Percentiles rank a stretch among this genome's conserved stretches.
phyloP scores from a whole-genome alignment of 2,797 vertebrate genomes.

The Momotus momota region DNA sequence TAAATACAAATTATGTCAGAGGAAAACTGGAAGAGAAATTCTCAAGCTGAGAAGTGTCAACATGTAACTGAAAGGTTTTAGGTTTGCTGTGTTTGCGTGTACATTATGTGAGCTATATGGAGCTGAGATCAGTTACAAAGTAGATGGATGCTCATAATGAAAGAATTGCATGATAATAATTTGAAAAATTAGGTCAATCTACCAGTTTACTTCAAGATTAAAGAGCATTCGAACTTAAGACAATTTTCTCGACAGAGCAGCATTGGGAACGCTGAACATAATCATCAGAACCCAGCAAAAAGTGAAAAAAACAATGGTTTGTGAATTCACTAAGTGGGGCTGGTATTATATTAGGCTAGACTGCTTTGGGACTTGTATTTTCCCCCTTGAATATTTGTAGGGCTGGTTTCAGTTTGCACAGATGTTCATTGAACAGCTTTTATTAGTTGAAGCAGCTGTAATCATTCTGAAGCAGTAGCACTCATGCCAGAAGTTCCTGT shows the following conservation, averaged over 20 bases:
- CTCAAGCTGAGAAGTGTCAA: background rate
- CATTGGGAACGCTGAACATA: background rate
- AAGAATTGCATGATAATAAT: background rate
- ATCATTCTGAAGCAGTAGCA: background rate
- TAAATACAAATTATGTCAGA: background rate
- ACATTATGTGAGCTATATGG: background rate
- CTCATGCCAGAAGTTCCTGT: background rate
- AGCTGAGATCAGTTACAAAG: background rate
- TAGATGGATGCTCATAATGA: background rate
- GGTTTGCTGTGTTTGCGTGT: background rate
- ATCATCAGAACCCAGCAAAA: background rate
- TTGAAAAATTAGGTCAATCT: background rate
- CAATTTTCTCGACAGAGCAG: background rate
- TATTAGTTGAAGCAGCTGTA: background rate
- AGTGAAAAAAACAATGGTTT: background rate
- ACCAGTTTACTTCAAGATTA: background rate
- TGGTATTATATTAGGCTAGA: background rate
- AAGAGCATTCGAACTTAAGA: background rate
- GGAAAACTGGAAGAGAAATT: background rate
- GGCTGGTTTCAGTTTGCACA: background rate
- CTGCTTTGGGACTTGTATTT: background rate
- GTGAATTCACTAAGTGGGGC: background rate
- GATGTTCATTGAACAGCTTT: background rate
- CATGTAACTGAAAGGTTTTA: background rate
- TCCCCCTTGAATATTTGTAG: background rate